Evolutionary conservation across 2,888 invertebrate species (phyloP).

Genomic region (Stenoptilia bipunctidactyla): DNA sequence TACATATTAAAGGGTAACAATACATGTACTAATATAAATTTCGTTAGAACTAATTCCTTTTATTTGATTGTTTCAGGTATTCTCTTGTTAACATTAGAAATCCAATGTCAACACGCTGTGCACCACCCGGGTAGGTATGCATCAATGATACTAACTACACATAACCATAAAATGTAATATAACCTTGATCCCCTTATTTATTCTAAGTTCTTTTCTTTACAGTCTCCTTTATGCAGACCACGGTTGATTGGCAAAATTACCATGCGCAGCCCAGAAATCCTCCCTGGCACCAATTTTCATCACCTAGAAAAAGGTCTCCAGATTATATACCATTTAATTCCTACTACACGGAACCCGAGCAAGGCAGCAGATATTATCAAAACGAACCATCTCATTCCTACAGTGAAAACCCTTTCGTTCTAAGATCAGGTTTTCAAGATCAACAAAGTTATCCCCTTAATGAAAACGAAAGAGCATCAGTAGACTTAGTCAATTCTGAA

Average conservation of each 20-base stretch:
- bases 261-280: constrained; percentile 39
- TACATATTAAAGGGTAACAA: too few relatives aligned
- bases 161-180: neutral
- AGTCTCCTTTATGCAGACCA: constrained; percentile 40
- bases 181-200: constrained; percentile 3
- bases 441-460: constrained; percentile 26
- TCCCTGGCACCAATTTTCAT: constrained; percentile 51
- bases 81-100: constrained; percentile 26
- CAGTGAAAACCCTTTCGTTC: constrained; percentile 23
- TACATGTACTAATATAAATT: too few relatives aligned
- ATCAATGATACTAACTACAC: constrained; percentile 32
- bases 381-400: constrained; percentile 19
- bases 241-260: constrained; percentile 35
- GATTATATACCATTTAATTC: constrained; percentile 22
- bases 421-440: constrained; percentile 7
- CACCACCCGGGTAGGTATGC: constrained; percentile 68
- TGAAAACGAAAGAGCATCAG: constrained; percentile 28
- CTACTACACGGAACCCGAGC: constrained; percentile 18
- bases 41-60: too few relatives aligned
- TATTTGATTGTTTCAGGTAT: constrained; percentile 37
- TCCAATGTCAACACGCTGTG: constrained; percentile 41
- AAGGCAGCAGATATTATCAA: constrained; percentile 14
- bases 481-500: constrained; percentile 31
- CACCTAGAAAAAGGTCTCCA: constrained; percentile 53
- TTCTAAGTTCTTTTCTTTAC: constrained; percentile 23